Conservation (phyloP, 2,888 invertebrate genomes). For the Psylliodes chrysocephalus region DNA sequence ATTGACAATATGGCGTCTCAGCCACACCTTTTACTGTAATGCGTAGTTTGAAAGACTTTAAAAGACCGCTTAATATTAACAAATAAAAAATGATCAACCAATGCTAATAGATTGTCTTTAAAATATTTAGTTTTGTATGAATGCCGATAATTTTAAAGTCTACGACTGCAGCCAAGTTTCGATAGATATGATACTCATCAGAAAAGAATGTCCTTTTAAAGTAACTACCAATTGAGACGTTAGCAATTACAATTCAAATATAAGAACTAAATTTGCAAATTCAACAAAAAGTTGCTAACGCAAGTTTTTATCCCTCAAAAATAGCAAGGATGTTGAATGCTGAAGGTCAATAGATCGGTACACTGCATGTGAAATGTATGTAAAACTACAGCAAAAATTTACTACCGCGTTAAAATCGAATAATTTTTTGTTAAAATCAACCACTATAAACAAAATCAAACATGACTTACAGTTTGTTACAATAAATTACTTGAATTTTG, state of each 20-base stretch:
- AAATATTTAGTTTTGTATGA: neutral
- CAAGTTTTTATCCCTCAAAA: constrained; percentile 33
- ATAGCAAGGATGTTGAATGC: constrained; percentile 33
- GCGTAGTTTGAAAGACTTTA: constrained; percentile 53
- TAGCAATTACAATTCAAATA: constrained; percentile 1
- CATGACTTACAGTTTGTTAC: constrained; percentile 59
- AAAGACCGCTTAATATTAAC: neutral
- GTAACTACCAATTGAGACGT: constrained; percentile 15
- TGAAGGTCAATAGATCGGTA: constrained; percentile 51
- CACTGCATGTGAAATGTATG: neutral
- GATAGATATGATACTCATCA: constrained; percentile 46
- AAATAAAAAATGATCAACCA: neutral
- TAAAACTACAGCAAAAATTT: constrained; percentile 15
- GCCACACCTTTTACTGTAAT: constrained; percentile 63
- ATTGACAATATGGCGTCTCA: constrained; percentile 63
- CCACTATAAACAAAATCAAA: constrained; percentile 39
- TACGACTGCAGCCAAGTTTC: neutral
- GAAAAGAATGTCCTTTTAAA: constrained; percentile 44
- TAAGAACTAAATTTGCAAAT: constrained; percentile 4
- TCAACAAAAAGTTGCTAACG: constrained; percentile 17
- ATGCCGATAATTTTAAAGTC: neutral
- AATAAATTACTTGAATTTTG: constrained; percentile 56
- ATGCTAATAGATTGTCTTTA: neutral
- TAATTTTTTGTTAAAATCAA: constrained; percentile 33
- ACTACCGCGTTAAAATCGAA: constrained; percentile 4